Evolutionary conservation across 2,797 vertebrate genomes (phyloP), one percentile per base, ranked within the genome.

Genomic region (Thripadectes ignobilis): DNA sequence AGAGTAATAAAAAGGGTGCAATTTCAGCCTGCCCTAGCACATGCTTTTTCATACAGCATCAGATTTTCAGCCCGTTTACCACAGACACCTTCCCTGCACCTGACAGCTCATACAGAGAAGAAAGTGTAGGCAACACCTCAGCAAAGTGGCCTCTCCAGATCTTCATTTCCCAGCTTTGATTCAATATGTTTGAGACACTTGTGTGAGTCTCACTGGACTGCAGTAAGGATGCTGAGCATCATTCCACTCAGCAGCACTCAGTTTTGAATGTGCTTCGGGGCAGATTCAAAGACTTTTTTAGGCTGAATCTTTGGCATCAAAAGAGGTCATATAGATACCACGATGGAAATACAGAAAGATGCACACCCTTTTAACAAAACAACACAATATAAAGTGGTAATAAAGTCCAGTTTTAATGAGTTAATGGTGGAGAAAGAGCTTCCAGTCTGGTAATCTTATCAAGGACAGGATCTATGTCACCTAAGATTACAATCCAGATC

Each of bases 401-500:
- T 48, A 63, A 85, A 26, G 68, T 89, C 67, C 57, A 43, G 38
- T 36, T 95, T 89, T 94, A 93, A 92, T 65, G 72, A 91, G 78
- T 49, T 83, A 93, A 88, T 73, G 39, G 36, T 34, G n/a, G 49
- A 88, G 52, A 77, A 92, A 34, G 65, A 83, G 39, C 48, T 89
- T 92, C 52, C 21, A 85, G 13, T 19, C 48, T 32, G 38, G 12
- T 80, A 85, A 92, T 83, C 89, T 71, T n/a, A 77, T 83, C 59
- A 77, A 15, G 49, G 17, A 20, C 20, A 67, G 41, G 78, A 85
- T 91, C 81, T 65, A 2, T 77, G 61, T 74, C 91, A 88, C 23
- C 57, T 46, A 29, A 51, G 78, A 54, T 92, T 85, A 88, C 9
- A 54, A 5, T 38, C 39, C 14, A 69, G n/a, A 10, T 24, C 32